These are phyloP conservation scores for Agriopis leucophaearia DNA, from an alignment of 2,888 invertebrate genomes.

Conservation along the genomic window DNA sequence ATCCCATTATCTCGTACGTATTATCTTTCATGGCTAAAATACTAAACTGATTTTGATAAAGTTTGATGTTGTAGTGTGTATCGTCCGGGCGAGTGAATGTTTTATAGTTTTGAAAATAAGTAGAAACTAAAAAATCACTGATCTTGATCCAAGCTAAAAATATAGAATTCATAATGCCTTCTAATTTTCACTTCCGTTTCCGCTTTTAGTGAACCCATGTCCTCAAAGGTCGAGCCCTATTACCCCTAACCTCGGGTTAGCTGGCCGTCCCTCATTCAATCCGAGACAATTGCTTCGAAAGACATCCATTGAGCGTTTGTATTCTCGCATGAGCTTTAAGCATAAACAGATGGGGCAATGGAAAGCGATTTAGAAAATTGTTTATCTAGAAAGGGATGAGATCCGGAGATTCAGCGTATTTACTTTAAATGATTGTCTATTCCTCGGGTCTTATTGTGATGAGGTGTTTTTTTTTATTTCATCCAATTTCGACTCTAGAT, in stretches of 20 bases:
- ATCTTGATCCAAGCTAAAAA: too few relatives aligned
- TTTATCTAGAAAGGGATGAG: slow-evolving; percentile 42
- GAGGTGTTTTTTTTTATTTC: slow-evolving; percentile 19
- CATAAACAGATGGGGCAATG: slow-evolving; percentile 63
- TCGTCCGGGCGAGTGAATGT: too few relatives aligned
- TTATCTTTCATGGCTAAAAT: too few relatives aligned
- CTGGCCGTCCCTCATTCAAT: slow-evolving; percentile 50
- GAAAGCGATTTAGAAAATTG: slow-evolving; percentile 58
- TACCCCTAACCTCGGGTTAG: slow-evolving; percentile 41
- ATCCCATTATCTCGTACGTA: too few relatives aligned
- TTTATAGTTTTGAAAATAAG: too few relatives aligned
- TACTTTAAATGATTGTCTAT: slow-evolving; percentile 37
- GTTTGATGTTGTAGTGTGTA: too few relatives aligned
- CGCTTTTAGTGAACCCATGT: background rate
- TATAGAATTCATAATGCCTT: too few relatives aligned
- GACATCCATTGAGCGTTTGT: slow-evolving; percentile 61
- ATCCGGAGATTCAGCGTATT: slow-evolving; percentile 41
- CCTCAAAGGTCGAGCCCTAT: slow-evolving; percentile 37
- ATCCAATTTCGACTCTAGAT: slow-evolving; percentile 1
- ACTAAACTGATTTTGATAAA: too few relatives aligned
- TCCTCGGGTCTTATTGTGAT: slow-evolving; percentile 33
- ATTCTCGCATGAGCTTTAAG: slow-evolving; percentile 54
- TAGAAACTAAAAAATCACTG: too few relatives aligned
- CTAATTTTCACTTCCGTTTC: background rate
- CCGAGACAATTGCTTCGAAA: slow-evolving; percentile 56